Evolutionary conservation across 2,797 vertebrate species (phyloP).

Genomic region (Gouania willdenowi): DNA sequence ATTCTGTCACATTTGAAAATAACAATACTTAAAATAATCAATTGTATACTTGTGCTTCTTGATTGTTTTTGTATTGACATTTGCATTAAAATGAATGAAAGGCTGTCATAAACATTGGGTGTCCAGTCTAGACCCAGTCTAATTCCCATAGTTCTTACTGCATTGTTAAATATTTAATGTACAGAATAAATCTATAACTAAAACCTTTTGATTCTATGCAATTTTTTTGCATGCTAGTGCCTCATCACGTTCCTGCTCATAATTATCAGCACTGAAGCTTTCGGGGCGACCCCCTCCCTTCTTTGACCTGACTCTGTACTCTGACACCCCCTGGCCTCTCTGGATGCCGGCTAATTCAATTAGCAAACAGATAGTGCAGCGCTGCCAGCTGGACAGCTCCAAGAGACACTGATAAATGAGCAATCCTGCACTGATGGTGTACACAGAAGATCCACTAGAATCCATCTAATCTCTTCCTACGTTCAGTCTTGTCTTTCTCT

Average conservation of each 20-base stretch:
- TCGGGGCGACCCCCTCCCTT: slow-evolving; percentile 13
- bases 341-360: slow-evolving; percentile 83
- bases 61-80: no score
- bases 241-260: slow-evolving; percentile 12
- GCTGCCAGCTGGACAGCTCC: slow-evolving; percentile 80
- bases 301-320: slow-evolving; percentile 47
- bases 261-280: slow-evolving; percentile 7
- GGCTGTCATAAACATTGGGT: no score
- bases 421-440: slow-evolving; percentile 56
- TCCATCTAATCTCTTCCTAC: slow-evolving; percentile 51
- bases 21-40: no score
- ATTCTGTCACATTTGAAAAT: no score
- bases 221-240: background rate
- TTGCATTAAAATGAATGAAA: no score
- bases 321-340: slow-evolving; percentile 64
- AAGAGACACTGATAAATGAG: slow-evolving; percentile 83
- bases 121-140: no score
- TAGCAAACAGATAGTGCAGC: slow-evolving; percentile 82
- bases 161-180: no score
- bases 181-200: background rate
- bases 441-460: slow-evolving; percentile 56
- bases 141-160: no score
- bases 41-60: no score
- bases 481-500: slow-evolving; percentile 35
- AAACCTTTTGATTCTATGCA: no score